Base-by-base conservation (phyloP, 2,888 invertebrate genomes). In the Drymonia ruficornis region DNA sequence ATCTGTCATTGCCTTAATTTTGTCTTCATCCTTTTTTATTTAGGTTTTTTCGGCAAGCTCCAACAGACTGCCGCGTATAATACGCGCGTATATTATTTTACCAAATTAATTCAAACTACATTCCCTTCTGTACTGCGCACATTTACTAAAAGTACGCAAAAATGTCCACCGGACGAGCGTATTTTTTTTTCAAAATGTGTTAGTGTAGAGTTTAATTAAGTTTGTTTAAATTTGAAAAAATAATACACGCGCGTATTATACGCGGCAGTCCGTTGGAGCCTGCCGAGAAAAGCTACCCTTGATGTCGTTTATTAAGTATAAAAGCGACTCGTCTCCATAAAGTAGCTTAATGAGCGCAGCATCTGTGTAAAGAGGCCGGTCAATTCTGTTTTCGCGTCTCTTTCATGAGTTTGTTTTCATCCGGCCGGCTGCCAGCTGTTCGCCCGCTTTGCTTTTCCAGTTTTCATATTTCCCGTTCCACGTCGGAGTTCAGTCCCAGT, bases 321-420 rank as follows among this genome's bases (percentile, higher is more conserved):
- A 77, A 77, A 65, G 52, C 55, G 67, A 62, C 56, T 67, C 47
- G 36, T 49, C 56, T 63, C 55, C 63, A 63, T 12, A 69, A 74
- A 79, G 69, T 70, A 72, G 65, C 60, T 63, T 75, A 79, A 74
- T 73, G 76, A 74, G 71, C 70, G 64, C 54, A 72, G 65, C 64
- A 72, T 70, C 65, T 65, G 64, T 69, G 72, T 63, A 74, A 69
- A 75, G 66, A 71, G 78, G 80, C 76, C 74, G 74, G 78, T 76
- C 67, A 72, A 74, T 72, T 78, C 73, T 81, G 78, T 80, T 85
- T 80, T 69, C 59, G 62, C 70, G 63, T 63, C 72, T 78, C 75
- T 81, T 68, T 70, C 63, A 79, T 78, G 67, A 76, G 72, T 83
- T 83, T 83, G 80, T 84, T 86, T 83, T 77, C 61, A 70, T 60